These are phyloP conservation scores for Campoletis sonorensis DNA, from an alignment of 1,140 invertebrate species.

Conservation along the genomic window DNA sequence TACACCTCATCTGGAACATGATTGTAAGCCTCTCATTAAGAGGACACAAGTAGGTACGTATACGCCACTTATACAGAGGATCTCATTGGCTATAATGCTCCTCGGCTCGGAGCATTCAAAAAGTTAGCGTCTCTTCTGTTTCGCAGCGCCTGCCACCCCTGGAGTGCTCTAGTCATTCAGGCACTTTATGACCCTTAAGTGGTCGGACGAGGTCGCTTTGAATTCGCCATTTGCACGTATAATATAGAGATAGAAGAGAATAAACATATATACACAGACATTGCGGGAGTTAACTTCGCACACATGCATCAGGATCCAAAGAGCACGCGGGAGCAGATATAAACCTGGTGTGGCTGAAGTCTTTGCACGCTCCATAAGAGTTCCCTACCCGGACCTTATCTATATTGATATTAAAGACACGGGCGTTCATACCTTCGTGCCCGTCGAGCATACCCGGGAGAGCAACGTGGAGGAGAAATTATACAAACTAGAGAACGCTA, in stretches of 20 bases:
- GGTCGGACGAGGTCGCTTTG: slow-evolving; percentile 39
- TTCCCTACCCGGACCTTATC: background rate
- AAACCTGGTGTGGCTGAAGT: slow-evolving; percentile 9
- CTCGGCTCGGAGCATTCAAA: slow-evolving; percentile 16
- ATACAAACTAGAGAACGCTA: slow-evolving; percentile 7
- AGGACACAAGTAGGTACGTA: background rate
- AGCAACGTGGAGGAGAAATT: slow-evolving; percentile 36
- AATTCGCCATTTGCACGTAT: slow-evolving; percentile 8
- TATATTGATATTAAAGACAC: slow-evolving; percentile 44
- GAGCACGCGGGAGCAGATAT: slow-evolving; percentile 7
- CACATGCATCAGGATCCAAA: background rate
- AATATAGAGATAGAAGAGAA: slow-evolving; percentile 8
- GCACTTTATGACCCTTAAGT: slow-evolving; percentile 44
- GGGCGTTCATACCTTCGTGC: background rate
- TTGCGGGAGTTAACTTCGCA: background rate
- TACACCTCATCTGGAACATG: background rate
- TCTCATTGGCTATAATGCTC: background rate
- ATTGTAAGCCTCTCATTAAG: background rate
- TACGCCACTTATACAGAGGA: background rate
- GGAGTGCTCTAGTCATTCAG: slow-evolving; percentile 36
- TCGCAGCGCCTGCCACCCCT: background rate
- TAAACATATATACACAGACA: background rate
- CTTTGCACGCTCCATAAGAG: slow-evolving; percentile 12
- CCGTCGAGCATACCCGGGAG: background rate
- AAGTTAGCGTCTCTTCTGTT: slow-evolving; percentile 25